Percentiles rank a stretch among this genome's conserved stretches.
Conservation (phyloP, 2,113 vertebrate genomes). For the Castor canadensis region DNA sequence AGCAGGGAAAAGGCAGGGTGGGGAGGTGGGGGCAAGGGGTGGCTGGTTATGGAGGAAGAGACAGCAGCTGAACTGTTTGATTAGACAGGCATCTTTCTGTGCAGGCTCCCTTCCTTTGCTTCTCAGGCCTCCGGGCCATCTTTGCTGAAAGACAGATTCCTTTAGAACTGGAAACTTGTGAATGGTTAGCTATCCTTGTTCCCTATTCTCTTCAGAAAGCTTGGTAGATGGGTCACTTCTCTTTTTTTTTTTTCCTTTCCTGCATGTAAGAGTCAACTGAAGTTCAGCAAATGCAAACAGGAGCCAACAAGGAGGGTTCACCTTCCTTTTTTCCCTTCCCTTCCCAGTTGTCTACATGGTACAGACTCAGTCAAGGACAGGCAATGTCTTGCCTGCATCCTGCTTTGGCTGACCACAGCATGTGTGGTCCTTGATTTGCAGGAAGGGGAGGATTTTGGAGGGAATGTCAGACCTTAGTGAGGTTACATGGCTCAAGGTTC, state of each 20-base stretch:
- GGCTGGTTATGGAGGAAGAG: background rate
- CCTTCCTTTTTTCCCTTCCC: rapidly evolving
- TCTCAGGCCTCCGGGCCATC: background rate
- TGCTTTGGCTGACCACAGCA: rapidly evolving
- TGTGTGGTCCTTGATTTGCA: background rate
- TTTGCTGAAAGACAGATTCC: background rate
- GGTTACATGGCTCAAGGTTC: background rate
- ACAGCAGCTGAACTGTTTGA: background rate
- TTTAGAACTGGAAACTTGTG: background rate
- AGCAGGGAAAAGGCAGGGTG: background rate
- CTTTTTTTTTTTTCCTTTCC: background rate
- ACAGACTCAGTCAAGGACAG: background rate
- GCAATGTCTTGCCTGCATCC: rapidly evolving
- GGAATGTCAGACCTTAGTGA: background rate
- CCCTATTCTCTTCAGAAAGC: background rate
- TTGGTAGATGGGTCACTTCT: rapidly evolving
- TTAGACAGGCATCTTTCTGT: background rate
- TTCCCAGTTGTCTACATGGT: background rate
- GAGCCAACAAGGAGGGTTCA: background rate
- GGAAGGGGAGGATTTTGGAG: too few species aligned
- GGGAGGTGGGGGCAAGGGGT: background rate
- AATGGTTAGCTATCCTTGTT: background rate
- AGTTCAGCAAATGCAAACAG: background rate
- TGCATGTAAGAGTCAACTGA: background rate
- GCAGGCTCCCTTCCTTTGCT: background rate